Conservation (phyloP, 2,888 invertebrate species). For the Linnaemya tessellans region DNA sequence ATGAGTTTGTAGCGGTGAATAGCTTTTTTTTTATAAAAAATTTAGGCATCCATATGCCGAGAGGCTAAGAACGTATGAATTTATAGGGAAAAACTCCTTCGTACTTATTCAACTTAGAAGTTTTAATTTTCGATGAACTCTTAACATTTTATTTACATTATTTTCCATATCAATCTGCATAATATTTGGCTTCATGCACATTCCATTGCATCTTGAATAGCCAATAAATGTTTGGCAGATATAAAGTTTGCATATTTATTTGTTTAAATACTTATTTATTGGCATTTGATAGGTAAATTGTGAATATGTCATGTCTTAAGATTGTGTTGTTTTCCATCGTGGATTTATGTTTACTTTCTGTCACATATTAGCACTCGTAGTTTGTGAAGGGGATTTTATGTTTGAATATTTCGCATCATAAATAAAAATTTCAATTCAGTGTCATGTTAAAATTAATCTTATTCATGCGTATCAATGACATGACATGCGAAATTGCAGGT, state of each 20-base stretch:
- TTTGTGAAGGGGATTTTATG: neutral
- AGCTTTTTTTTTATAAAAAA: too few species aligned
- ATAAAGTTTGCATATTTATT: neutral
- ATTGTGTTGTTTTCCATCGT: conserved; percentile 5
- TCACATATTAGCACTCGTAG: neutral
- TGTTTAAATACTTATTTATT: neutral
- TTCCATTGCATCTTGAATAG: too few species aligned
- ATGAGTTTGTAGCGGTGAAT: too few species aligned
- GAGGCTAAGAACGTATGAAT: too few species aligned
- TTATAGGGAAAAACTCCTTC: too few species aligned
- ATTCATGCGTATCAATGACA: neutral
- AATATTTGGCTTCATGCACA: too few species aligned
- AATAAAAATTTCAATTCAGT: conserved; percentile 25
- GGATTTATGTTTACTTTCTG: conserved; percentile 20
- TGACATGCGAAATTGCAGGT: neutral
- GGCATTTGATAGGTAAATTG: conserved; percentile 8
- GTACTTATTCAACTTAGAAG: too few species aligned
- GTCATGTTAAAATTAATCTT: neutral
- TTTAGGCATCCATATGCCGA: too few species aligned
- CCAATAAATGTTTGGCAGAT: neutral
- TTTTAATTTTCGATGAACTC: too few species aligned
- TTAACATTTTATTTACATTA: too few species aligned
- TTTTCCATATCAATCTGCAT: too few species aligned
- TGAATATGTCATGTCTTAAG: neutral
- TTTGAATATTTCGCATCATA: conserved; percentile 12